These are phyloP conservation scores for Cotesia glomerata DNA, from an alignment of 1,140 invertebrate species.

Conservation along the genomic window DNA sequence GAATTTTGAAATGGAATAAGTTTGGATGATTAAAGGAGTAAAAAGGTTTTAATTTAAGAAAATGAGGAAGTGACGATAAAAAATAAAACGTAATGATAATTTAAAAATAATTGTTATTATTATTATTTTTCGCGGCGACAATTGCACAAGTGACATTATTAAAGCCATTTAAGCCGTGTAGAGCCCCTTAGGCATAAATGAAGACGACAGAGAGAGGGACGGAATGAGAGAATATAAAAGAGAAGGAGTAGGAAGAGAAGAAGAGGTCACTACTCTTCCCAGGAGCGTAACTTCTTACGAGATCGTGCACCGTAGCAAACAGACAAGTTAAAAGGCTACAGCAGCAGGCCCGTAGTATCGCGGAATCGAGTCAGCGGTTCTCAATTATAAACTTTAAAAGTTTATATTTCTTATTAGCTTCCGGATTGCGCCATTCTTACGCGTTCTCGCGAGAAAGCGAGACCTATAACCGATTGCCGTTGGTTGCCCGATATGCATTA, in stretches of 20 bases:
- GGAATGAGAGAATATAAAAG: constrained; percentile 1
- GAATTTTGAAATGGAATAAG: neutral
- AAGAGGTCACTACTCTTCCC: constrained; percentile 30
- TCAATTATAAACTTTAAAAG: constrained; percentile 7
- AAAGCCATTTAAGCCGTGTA: constrained; percentile 28
- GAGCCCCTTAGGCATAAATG: constrained; percentile 15
- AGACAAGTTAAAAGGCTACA: too few relatives aligned
- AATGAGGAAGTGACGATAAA: constrained; percentile 25
- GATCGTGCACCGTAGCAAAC: constrained; percentile 13
- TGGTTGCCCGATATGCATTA: constrained; percentile 34
- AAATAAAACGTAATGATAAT: neutral
- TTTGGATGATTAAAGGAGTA: neutral
- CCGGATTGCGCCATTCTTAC: constrained; percentile 34
- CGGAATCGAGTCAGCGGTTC: constrained; percentile 28
- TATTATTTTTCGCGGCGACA: constrained; percentile 19
- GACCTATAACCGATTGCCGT: constrained; percentile 28
- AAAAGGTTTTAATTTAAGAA: constrained; percentile 22
- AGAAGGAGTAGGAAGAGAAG: constrained; percentile 14
- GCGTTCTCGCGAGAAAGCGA: constrained; percentile 27
- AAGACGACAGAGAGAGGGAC: neutral
- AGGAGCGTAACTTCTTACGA: constrained; percentile 30
- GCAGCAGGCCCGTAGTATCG: constrained; percentile 7
- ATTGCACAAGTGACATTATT: constrained; percentile 34
- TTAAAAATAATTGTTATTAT: neutral
- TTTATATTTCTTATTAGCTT: neutral